Percentiles rank a stretch among this genome's conserved stretches.
phyloP scores from a whole-genome alignment of 2,888 invertebrate species.

The Drosophila demipolita region DNA sequence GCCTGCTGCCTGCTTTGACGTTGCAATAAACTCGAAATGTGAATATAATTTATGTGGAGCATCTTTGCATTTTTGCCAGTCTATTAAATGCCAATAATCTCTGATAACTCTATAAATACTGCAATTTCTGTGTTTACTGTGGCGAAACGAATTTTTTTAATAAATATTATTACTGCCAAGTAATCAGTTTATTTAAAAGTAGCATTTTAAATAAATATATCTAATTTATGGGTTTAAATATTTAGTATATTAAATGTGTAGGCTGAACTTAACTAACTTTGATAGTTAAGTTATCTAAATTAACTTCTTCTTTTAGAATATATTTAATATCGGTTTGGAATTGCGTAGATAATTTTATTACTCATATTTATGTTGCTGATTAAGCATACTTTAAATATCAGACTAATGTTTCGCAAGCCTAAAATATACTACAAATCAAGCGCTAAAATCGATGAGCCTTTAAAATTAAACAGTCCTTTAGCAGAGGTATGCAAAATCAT shows the following conservation, averaged over 20 bases:
- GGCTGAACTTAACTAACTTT: neutral
- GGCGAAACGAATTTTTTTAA: neutral
- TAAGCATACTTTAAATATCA: neutral
- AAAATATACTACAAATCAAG: too few relatives aligned
- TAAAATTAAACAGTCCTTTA: neutral
- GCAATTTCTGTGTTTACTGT: neutral
- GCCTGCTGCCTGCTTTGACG: conserved; percentile 33
- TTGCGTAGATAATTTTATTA: too few relatives aligned
- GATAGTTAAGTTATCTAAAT: neutral
- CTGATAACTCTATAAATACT: neutral
- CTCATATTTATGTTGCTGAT: neutral
- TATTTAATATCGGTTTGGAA: neutral
- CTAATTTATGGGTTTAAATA: neutral
- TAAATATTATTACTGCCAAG: neutral
- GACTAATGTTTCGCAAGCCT: neutral
- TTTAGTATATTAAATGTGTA: neutral
- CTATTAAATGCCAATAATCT: conserved; percentile 14
- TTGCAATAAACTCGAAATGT: conserved; percentile 42
- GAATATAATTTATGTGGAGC: conserved; percentile 39
- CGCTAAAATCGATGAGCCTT: too few relatives aligned
- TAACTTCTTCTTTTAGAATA: neutral
- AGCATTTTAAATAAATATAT: neutral
- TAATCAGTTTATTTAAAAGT: neutral
- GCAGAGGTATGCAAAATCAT: neutral
- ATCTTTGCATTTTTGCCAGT: neutral